These are phyloP conservation scores for Acronicta alni DNA, from an alignment of 2,888 invertebrate genomes.

Conservation along the genomic window DNA sequence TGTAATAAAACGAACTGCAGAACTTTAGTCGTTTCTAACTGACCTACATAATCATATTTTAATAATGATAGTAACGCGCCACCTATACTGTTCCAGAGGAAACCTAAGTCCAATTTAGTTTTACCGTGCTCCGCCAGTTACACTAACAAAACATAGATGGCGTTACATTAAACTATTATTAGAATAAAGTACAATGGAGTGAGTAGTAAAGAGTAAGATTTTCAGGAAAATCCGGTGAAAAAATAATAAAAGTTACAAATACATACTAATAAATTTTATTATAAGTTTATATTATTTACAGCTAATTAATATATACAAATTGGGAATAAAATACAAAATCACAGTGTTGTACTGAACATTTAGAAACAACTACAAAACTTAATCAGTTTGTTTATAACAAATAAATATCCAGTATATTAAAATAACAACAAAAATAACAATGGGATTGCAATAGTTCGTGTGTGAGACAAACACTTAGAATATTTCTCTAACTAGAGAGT, in stretches of 20 bases:
- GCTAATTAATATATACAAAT: slow-evolving; percentile 27
- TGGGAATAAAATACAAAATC: slow-evolving; percentile 37
- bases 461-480: not conserved
- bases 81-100: not conserved
- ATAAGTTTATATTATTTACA: slow-evolving; percentile 32
- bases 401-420: slow-evolving; percentile 10
- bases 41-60: no score
- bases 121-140: not conserved
- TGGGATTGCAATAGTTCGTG: slow-evolving; percentile 2
- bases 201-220: no score
- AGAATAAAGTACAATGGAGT: no score
- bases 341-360: slow-evolving; percentile 45
- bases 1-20: no score
- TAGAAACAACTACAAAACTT: slow-evolving; percentile 25
- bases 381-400: slow-evolving; percentile 23
- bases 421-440: slow-evolving; percentile 31
- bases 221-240: not conserved
- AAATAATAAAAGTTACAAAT: no score
- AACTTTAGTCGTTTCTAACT: no score
- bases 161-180: slow-evolving; percentile 1
- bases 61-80: not conserved
- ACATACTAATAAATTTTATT: slow-evolving; percentile 26
- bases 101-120: not conserved
- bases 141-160: slow-evolving; percentile 8
- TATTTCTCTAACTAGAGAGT: no score